A percentile compares a stretch with the other conserved stretches of the same genome.
Conservation (phyloP, 2,888 invertebrate species). For the Eristalis tenax region DNA sequence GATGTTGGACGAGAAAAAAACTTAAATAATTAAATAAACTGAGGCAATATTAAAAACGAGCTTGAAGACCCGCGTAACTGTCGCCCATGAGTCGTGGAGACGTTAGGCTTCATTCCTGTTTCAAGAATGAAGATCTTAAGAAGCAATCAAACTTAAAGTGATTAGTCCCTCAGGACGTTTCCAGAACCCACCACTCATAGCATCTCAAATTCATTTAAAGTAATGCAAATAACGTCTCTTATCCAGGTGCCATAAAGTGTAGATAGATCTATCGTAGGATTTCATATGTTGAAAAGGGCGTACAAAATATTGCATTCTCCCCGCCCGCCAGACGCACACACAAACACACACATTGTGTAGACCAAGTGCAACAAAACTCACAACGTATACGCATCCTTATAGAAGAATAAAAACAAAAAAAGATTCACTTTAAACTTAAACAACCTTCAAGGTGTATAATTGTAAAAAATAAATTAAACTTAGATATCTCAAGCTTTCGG, state of each 20-base stretch:
- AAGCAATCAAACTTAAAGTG: too few relatives aligned
- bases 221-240: conserved; percentile 42
- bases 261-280: conserved; percentile 67
- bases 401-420: conserved; percentile 8
- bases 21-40: too few relatives aligned
- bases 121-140: too few relatives aligned
- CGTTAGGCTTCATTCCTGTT: too few relatives aligned
- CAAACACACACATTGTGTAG: not conserved
- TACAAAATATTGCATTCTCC: conserved; percentile 13
- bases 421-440: conserved; percentile 29
- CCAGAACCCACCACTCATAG: not conserved
- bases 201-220: not conserved
- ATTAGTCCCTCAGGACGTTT: too few relatives aligned
- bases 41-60: too few relatives aligned
- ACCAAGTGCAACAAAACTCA: conserved; percentile 52
- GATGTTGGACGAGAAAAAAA: too few relatives aligned
- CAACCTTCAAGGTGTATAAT: not conserved
- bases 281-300: conserved; percentile 60
- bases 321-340: conserved; percentile 3
- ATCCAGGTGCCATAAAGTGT: conserved; percentile 71
- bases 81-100: too few relatives aligned
- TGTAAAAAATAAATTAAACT: conserved; percentile 18
- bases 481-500: conserved; percentile 42
- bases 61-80: too few relatives aligned
- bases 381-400: conserved; percentile 72